phyloP scores from a whole-genome alignment of 2,888 invertebrate genomes.

The Pammene aurita region DNA sequence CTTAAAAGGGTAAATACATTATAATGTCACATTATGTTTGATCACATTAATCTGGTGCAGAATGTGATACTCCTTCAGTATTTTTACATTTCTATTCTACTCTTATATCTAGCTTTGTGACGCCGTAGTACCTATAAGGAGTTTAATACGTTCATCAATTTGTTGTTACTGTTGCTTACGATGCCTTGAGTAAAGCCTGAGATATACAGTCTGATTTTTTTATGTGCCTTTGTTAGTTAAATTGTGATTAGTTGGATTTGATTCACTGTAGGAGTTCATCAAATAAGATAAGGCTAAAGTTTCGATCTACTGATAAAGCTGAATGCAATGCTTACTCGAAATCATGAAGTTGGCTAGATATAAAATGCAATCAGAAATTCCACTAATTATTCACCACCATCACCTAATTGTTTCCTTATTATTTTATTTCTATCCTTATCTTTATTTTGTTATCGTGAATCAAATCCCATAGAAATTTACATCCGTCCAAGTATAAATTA shows the following conservation, averaged over 20 bases:
- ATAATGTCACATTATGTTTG: neutral
- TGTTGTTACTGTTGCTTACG: too few species aligned
- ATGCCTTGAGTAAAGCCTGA: neutral
- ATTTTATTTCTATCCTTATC: too few species aligned
- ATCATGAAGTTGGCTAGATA: too few species aligned
- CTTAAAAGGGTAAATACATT: neutral
- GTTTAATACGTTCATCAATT: neutral
- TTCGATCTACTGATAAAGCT: too few species aligned
- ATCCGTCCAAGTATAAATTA: constrained; percentile 15
- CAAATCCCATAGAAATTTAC: constrained; percentile 3
- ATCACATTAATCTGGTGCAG: constrained; percentile 6
- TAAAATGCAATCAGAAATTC: too few species aligned
- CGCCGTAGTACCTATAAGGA: neutral
- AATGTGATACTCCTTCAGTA: constrained; percentile 4
- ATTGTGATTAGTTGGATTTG: neutral
- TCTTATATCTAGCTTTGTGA: neutral
- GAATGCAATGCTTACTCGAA: too few species aligned
- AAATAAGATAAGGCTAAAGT: too few species aligned
- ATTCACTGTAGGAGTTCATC: neutral
- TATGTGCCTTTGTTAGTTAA: constrained; percentile 16
- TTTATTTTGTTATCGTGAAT: constrained; percentile 3
- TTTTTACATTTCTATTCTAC: neutral
- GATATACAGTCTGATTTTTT: neutral
- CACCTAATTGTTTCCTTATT: too few species aligned
- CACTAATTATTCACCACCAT: too few species aligned